These are phyloP conservation scores for Conus betulinus DNA, from an alignment of 1,140 invertebrate genomes.

Conservation along the genomic window DNA sequence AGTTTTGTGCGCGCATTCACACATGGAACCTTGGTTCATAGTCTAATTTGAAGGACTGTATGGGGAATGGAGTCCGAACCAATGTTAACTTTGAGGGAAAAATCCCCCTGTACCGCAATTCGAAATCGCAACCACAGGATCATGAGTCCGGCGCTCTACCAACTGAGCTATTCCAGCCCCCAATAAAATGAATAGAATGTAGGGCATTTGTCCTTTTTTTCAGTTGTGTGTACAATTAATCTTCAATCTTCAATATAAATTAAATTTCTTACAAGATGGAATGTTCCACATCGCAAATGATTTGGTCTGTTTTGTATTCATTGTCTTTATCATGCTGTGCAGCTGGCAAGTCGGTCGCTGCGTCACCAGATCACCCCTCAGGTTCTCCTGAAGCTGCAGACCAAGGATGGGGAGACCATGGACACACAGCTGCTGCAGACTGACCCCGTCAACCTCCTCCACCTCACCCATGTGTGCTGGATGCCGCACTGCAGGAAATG, in stretches of 20 bases:
- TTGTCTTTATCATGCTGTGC: slow-evolving; percentile 19
- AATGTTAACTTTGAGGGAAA: no score
- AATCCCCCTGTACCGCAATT: no score
- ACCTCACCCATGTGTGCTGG: slow-evolving; percentile 80
- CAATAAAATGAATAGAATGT: no score
- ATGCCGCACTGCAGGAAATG: slow-evolving; percentile 81
- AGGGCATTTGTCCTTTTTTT: background rate
- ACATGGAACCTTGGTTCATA: no score
- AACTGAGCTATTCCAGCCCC: no score
- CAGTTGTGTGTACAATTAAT: background rate
- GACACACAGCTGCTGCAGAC: slow-evolving; percentile 79
- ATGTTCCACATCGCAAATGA: background rate
- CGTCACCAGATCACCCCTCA: slow-evolving; percentile 79
- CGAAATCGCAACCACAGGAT: no score
- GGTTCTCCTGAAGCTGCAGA: slow-evolving; percentile 79
- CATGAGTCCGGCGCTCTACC: no score
- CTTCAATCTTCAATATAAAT: no score
- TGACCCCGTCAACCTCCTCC: slow-evolving; percentile 81
- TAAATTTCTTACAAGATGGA: no score
- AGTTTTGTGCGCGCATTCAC: no score
- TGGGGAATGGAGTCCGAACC: no score
- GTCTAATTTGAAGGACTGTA: no score
- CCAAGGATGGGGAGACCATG: slow-evolving; percentile 66
- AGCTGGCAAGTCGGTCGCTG: slow-evolving; percentile 80
- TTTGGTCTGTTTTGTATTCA: background rate